Base-by-base conservation (phyloP, 2,797 vertebrate genomes). In the Girardinus metallicus region DNA sequence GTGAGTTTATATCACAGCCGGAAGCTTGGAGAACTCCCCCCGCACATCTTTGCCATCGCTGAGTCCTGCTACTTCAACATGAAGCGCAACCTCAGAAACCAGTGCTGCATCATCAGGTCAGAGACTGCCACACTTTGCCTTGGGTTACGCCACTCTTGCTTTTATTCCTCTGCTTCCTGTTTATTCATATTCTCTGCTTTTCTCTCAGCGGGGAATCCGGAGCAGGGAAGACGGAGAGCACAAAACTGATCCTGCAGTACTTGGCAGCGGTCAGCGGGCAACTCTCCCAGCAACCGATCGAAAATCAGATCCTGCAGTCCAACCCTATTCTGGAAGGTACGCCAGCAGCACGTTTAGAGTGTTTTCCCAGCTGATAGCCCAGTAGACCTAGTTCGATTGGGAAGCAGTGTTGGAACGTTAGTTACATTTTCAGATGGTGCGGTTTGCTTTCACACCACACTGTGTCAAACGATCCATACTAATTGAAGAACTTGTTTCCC, bases 181-280 rank as follows among this genome's bases (percentile, higher is more conserved):
- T 39, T 46, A n/a, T 5, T 44, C 21, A 1, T 23, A 74, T 51
- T 64, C 2, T 39, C n/a, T 34, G 1, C 73, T 3, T 80, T 16
- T 66, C 5, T 76, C 23, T 70, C 93, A 99, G 98, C 72, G 98
- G 98, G 2, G 98, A 99, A 86, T 99, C 98, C 41, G 98, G 98
- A 85, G 97, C 98, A 11, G 98, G 98, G 53, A 99, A 99, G 94
- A 99, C 98, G 0, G 98, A 99, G 92, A 98, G 97, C 90, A 97
- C 97, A 0, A 99, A 99, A 86, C 92, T 99, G 78, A 96, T 99
- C 87, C 92, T 99, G 66, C 97, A 98, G 91, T 99, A 98, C 88
- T 90, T 99, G 89, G 97, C 98, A 77, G 97, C 97, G 0, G 77
- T 99, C 83, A 99, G 98, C 1, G 97, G 97, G 1, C 96, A 97